Evolutionary conservation across 2,888 invertebrate species (phyloP).

Genomic region (Athripsodes cinereus): DNA sequence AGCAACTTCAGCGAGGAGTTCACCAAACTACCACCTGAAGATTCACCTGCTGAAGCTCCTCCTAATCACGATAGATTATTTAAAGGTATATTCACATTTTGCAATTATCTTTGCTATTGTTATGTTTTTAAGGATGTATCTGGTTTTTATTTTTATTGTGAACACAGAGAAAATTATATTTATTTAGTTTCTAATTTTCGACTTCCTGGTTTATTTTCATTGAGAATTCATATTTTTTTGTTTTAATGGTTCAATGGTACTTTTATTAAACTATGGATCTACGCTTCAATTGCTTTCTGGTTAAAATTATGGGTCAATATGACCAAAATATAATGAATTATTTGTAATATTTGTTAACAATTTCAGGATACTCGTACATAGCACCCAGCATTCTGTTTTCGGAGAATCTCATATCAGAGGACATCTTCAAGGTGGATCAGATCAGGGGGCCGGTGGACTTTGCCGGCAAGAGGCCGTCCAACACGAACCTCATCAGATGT

Average conservation of each 20-base stretch:
- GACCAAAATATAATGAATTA: too few relatives aligned
- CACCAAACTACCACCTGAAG: conserved; percentile 84
- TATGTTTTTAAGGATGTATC: too few relatives aligned
- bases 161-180: too few relatives aligned
- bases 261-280: too few relatives aligned
- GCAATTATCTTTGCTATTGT: background rate
- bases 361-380: conserved; percentile 88
- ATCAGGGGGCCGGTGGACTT: conserved; percentile 8
- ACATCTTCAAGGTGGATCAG: conserved; percentile 54
- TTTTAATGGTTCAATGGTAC: too few relatives aligned
- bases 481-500: conserved; percentile 52
- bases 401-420: conserved; percentile 69
- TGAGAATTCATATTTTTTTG: too few relatives aligned
- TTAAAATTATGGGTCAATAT: too few relatives aligned
- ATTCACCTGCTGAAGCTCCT: conserved; percentile 87
- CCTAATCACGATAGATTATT: conserved; percentile 82
- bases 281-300: too few relatives aligned
- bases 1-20: conserved; percentile 97
- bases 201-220: too few relatives aligned
- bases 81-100: conserved; percentile 46
- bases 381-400: conserved; percentile 86
- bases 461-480: conserved; percentile 29
- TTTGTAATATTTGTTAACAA: conserved; percentile 20
- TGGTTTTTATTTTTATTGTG: too few relatives aligned
- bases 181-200: too few relatives aligned